Conservation (phyloP, 2,888 invertebrate genomes). For the Clepsis dumicolana region DNA sequence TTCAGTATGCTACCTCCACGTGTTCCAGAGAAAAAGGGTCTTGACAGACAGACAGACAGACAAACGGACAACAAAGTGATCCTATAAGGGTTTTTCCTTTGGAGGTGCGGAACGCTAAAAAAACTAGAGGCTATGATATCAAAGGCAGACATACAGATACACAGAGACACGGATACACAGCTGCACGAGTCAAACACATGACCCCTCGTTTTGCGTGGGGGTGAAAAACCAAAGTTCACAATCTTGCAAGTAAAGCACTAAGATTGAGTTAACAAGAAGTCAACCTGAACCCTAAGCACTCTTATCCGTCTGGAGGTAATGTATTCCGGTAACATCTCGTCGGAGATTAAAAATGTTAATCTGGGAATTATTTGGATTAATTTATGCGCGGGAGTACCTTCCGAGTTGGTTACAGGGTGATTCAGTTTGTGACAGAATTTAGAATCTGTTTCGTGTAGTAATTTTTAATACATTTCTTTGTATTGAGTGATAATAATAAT, state of each 20-base stretch:
- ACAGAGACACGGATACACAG: too few species aligned
- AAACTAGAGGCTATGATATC: too few species aligned
- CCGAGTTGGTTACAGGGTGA: constrained; percentile 61
- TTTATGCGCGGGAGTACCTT: constrained; percentile 75
- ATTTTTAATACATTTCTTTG: neutral
- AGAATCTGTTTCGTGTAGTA: neutral
- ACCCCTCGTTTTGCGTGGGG: neutral
- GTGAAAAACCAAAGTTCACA: neutral
- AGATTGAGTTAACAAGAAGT: constrained; percentile 35
- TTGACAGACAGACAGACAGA: too few species aligned
- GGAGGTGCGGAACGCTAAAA: too few species aligned
- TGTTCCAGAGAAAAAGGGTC: too few species aligned
- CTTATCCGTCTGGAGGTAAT: constrained; percentile 56
- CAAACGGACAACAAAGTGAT: too few species aligned
- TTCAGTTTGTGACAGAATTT: neutral
- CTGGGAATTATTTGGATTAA: constrained; percentile 81
- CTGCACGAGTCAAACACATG: too few species aligned
- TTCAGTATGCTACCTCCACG: too few species aligned
- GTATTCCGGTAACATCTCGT: constrained; percentile 79
- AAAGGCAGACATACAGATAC: too few species aligned
- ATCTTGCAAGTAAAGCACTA: constrained; percentile 5
- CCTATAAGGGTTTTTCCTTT: too few species aligned
- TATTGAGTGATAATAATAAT: too few species aligned
- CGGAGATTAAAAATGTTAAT: constrained; percentile 85
- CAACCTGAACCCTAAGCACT: constrained; percentile 47